Percentiles rank a stretch among this genome's conserved stretches.
phyloP scores from a whole-genome alignment of 1,140 invertebrate genomes.

The Epicauta chinensis region DNA sequence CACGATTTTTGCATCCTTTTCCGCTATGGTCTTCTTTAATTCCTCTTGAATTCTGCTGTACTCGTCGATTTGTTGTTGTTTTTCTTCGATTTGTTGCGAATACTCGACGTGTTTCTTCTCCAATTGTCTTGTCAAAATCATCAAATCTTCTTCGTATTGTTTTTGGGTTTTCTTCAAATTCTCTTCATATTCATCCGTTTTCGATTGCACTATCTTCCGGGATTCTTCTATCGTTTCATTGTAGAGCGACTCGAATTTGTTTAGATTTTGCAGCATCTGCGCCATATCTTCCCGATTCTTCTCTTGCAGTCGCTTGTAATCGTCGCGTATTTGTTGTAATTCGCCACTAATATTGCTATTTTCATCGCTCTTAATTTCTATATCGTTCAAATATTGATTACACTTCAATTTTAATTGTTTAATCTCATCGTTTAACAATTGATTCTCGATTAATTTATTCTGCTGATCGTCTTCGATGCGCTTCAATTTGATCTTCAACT shows the following conservation, averaged over 20 bases:
- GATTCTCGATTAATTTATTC: not conserved
- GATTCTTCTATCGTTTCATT: not conserved
- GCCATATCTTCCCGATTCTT: constrained; percentile 1
- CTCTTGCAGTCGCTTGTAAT: constrained; percentile 33
- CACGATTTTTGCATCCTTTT: constrained; percentile 30
- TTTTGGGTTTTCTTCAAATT: not conserved
- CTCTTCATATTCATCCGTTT: too few relatives aligned
- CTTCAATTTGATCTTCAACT: constrained; percentile 26
- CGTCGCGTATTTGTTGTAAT: constrained; percentile 26
- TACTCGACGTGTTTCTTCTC: too few relatives aligned
- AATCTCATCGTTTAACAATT: not conserved
- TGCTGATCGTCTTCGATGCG: constrained; percentile 3
- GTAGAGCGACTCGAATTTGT: constrained; percentile 2
- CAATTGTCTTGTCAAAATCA: too few relatives aligned
- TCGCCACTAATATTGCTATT: constrained; percentile 17
- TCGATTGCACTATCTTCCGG: not conserved
- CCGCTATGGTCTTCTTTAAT: constrained; percentile 18
- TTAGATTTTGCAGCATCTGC: not conserved
- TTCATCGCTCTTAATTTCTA: constrained; percentile 6
- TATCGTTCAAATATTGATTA: not conserved
- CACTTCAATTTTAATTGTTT: not conserved
- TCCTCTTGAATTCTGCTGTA: too few relatives aligned
- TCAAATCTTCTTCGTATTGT: too few relatives aligned
- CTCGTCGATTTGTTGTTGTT: too few relatives aligned
- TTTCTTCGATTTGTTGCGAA: too few relatives aligned